Evolutionary conservation across 2,113 vertebrate species (phyloP).

Genomic region (Dasyurus viverrinus): DNA sequence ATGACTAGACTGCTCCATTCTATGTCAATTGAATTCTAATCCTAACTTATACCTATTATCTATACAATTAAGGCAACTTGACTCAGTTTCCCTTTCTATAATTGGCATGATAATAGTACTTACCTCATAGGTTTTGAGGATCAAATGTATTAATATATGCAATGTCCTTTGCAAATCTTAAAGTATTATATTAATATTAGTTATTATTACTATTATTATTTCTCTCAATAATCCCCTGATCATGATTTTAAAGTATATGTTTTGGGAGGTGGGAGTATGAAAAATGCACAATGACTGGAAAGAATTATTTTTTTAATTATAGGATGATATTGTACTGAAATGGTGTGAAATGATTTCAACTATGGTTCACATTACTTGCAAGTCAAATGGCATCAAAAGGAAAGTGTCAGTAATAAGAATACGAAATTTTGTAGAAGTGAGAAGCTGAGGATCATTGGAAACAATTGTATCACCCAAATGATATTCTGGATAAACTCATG

Average conservation of each 20-base stretch:
- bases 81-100: background rate
- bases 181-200: background rate
- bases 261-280: background rate
- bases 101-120: background rate
- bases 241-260: background rate
- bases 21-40: background rate
- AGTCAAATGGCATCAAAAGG: background rate
- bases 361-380: background rate
- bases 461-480: background rate
- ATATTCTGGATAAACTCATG: background rate
- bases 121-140: background rate
- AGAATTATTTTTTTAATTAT: background rate
- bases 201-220: background rate
- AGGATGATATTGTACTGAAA: background rate
- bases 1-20: background rate
- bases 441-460: background rate
- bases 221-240: background rate
- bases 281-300: background rate
- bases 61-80: background rate
- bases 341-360: background rate
- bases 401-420: background rate
- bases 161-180: background rate
- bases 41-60: background rate
- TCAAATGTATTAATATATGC: background rate
- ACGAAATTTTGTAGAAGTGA: background rate